These are phyloP conservation scores for Onychomys arenicola DNA, from an alignment of 2,797 vertebrate species.

Conservation along the genomic window DNA sequence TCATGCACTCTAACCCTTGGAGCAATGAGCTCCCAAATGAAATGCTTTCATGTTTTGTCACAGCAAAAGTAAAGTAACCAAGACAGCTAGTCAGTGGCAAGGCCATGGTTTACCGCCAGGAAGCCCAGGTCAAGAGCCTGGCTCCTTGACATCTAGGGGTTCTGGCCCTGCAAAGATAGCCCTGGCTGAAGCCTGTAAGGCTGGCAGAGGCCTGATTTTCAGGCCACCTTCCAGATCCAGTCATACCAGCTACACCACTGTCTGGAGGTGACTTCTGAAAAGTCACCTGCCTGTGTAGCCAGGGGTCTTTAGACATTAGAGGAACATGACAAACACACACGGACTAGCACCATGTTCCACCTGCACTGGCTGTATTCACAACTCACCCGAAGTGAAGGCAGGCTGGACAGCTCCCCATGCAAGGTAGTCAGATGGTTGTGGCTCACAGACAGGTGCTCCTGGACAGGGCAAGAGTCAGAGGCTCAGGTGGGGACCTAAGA, in stretches of 20 bases:
- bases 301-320: not conserved
- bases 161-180: not conserved
- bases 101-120: not conserved
- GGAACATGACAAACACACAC: not conserved
- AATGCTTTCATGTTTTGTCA: not conserved
- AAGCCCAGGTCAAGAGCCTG: not conserved
- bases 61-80: not conserved
- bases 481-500: not conserved
- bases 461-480: constrained; percentile 39
- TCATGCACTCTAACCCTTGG: not conserved
- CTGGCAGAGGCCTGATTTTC: not conserved
- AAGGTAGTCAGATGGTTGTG: constrained; percentile 98
- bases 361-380: not conserved
- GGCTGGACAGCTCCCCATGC: constrained; percentile 96
- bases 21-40: not conserved
- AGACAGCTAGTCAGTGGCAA: not conserved
- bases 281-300: not conserved
- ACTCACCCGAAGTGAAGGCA: constrained; percentile 96
- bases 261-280: not conserved
- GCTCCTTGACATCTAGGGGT: not conserved
- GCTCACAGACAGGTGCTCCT: constrained; percentile 99
- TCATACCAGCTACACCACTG: not conserved
- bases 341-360: not conserved
- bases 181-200: not conserved
- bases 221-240: not conserved